phyloP scores from a whole-genome alignment of 2,797 vertebrate genomes.

The Platyrinchus mystaceus region DNA sequence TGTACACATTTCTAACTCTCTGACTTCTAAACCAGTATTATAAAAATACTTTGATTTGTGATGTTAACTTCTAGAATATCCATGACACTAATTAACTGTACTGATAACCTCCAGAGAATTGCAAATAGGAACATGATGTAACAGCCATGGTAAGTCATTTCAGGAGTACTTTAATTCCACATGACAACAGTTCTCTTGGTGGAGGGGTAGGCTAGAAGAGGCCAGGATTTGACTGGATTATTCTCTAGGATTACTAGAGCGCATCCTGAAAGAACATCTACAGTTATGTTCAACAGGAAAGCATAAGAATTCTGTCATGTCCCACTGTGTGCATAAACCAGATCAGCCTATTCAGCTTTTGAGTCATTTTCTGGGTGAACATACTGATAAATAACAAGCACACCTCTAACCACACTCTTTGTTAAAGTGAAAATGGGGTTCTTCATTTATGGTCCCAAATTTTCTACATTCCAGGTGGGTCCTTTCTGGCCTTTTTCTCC shows the following conservation, averaged over 20 bases:
- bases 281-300: not conserved
- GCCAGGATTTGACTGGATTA: not conserved
- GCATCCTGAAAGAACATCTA: not conserved
- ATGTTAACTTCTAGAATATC: constrained; percentile 14
- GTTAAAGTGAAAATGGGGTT: not conserved
- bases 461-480: constrained; percentile 24
- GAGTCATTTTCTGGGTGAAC: not conserved
- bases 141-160: not conserved
- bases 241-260: not conserved
- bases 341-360: not conserved
- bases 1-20: not conserved
- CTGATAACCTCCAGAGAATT: not conserved
- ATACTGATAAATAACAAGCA: not conserved
- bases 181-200: not conserved
- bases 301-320: not conserved
- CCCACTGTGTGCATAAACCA: not conserved
- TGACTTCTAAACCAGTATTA: not conserved
- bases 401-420: not conserved
- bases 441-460: constrained; percentile 15
- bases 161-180: constrained; percentile 3
- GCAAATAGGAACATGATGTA: not conserved
- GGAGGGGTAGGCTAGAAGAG: not conserved
- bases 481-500: constrained; percentile 55
- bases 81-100: not conserved
- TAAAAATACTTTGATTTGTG: constrained; percentile 2